Evolutionary conservation across 2,797 vertebrate species (phyloP).

Genomic region (Selene dorsalis): DNA sequence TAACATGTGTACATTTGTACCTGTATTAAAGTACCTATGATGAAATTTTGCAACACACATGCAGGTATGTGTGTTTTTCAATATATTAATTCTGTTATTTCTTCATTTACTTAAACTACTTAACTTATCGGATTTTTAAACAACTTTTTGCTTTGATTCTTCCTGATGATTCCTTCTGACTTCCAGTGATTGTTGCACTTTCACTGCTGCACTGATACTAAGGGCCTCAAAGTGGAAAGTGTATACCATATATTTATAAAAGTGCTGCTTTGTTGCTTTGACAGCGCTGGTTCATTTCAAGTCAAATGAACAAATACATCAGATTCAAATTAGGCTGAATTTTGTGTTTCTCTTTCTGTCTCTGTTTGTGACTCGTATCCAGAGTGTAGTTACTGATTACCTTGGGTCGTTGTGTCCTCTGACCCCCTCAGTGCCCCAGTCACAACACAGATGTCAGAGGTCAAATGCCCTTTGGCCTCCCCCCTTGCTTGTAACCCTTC

Average conservation of each 20-base stretch:
- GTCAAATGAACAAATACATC: constrained; percentile 28
- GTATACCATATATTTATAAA: background rate
- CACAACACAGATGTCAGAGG: constrained; percentile 72
- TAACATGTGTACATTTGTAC: too few species aligned
- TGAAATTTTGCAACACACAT: too few species aligned
- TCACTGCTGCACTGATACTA: constrained; percentile 3
- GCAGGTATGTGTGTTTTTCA: too few species aligned
- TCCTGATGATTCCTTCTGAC: background rate
- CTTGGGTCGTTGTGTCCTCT: constrained; percentile 66
- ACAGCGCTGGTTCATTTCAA: constrained; percentile 27
- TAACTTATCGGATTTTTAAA: background rate
- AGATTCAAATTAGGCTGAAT: constrained; percentile 13
- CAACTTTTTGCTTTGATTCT: background rate
- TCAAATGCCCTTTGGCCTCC: constrained; percentile 71
- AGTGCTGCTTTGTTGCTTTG: constrained; percentile 18
- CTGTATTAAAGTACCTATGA: too few species aligned
- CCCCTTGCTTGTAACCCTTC: constrained; percentile 56
- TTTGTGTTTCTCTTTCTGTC: constrained; percentile 1
- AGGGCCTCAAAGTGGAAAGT: background rate
- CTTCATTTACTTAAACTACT: background rate
- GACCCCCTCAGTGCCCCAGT: constrained; percentile 74
- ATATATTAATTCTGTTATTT: background rate
- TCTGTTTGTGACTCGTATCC: constrained; percentile 46
- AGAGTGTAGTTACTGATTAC: constrained; percentile 79
- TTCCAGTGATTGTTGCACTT: background rate